Base-by-base conservation (phyloP, 2,888 invertebrate genomes). In the Brenthis hecate region DNA sequence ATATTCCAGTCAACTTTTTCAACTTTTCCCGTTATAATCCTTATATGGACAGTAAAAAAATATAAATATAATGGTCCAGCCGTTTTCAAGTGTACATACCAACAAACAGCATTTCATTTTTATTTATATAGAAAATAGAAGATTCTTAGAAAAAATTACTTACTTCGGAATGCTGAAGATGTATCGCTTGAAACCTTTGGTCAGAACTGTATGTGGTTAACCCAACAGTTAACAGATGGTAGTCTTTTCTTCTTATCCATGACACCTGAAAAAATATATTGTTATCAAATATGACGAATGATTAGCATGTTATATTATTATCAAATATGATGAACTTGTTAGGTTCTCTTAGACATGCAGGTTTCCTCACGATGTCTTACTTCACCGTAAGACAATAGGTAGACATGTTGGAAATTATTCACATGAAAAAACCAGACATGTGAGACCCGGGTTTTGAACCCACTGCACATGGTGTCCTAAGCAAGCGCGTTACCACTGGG, bases 161-260 rank as follows among this genome's bases (percentile, higher is more conserved):
- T 93, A 96, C 96, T 95, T 97, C 97, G 77, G 97, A 96, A 91
- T 97, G 96, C 81, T 96, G 96, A 74, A 97, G 93, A 87, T 98
- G 97, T 77, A 96, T 95, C 58, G 97, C 96, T 82, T 96, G 96
- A 89, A 97, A 98, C 80, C 98, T 94, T 83, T 96, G 97, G 84
- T 98, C 98, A 76, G 97, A 97, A 79, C 97, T 97, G 89, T 98
- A 98, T 3, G 97, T 97, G 56, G 96, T 96, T 76, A 97, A 91
- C 6, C 97, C 97, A 64, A 98, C 97, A 67, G 98, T 98, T 70
- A 98, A 93, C 71, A 98, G 93, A 82, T 97, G 96, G 81, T 96
- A 97, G 87, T 97, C 97, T 92, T 96, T 96, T 85, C 96, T 94
- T 82, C 96, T 94, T 77, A 97, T 96, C 97, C 97, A 97, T 57